Evolutionary conservation across 1,140 invertebrate species (phyloP).

Genomic region (Cyrtorhinus lividipennis): DNA sequence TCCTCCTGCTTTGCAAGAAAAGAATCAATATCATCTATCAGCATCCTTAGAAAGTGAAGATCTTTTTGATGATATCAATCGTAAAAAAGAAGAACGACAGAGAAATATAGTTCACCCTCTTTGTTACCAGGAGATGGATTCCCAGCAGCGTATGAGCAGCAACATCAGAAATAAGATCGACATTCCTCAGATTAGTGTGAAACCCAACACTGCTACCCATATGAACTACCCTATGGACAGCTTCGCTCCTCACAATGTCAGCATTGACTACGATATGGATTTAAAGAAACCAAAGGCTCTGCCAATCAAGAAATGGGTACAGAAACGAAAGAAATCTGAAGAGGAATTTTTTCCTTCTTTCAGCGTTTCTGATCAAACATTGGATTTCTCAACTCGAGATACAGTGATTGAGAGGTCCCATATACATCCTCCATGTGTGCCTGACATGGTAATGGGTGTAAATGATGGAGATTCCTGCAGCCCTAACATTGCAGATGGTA

Average conservation of each 20-base stretch:
- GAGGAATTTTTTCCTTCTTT: background rate
- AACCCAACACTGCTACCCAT: background rate
- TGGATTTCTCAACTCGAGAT: background rate
- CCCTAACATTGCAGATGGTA: background rate
- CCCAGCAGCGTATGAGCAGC: background rate
- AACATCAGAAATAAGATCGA: background rate
- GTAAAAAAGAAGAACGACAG: background rate
- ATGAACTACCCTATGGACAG: background rate
- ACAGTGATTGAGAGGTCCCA: background rate
- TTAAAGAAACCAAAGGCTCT: background rate
- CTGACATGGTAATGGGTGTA: background rate
- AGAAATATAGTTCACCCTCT: slow-evolving; percentile 5
- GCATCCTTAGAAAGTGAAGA: background rate
- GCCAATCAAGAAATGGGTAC: background rate
- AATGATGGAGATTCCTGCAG: background rate
- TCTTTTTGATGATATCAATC: slow-evolving; percentile 9
- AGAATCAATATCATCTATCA: background rate
- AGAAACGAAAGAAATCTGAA: slow-evolving; percentile 1
- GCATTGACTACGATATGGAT: background rate
- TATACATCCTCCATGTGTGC: background rate
- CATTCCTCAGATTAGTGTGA: background rate
- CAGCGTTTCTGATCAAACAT: background rate
- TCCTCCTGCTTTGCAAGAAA: background rate
- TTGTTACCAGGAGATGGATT: background rate
- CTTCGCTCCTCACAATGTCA: background rate